These are phyloP conservation scores for Bombus terrestris DNA, from an alignment of 1,140 invertebrate genomes.

Conservation along the genomic window DNA sequence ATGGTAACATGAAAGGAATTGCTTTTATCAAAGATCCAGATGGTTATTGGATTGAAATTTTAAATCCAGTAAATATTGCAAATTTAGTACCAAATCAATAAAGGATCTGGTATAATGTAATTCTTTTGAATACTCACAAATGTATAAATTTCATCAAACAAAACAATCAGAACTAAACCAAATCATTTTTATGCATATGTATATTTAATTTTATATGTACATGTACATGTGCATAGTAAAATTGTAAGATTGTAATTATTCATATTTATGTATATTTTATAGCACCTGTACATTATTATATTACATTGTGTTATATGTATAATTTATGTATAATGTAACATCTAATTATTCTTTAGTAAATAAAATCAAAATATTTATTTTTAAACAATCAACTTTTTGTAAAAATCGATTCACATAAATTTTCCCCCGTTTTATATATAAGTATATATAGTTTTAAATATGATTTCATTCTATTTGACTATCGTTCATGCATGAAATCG, in stretches of 20 bases:
- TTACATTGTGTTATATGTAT: slow-evolving; percentile 63
- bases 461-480: background rate
- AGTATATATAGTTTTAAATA: background rate
- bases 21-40: slow-evolving; percentile 98
- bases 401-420: slow-evolving; percentile 1
- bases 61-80: slow-evolving; percentile 85
- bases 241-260: slow-evolving; percentile 47
- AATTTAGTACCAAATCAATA: slow-evolving; percentile 70
- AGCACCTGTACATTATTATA: slow-evolving; percentile 67
- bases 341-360: slow-evolving; percentile 58
- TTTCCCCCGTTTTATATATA: background rate
- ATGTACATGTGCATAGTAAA: slow-evolving; percentile 22
- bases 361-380: slow-evolving; percentile 76
- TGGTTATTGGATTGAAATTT: slow-evolving; percentile 98
- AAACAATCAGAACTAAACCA: slow-evolving; percentile 36
- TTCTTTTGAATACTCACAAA: slow-evolving; percentile 28
- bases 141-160: slow-evolving; percentile 43
- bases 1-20: slow-evolving; percentile 96
- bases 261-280: slow-evolving; percentile 64
- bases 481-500: background rate
- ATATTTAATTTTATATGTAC: slow-evolving; percentile 35
- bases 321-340: slow-evolving; percentile 65
- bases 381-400: slow-evolving; percentile 35
- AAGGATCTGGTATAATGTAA: slow-evolving; percentile 37
- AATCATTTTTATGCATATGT: slow-evolving; percentile 33